Evolutionary conservation across 2,113 vertebrate species (phyloP).

Genomic region (Eudyptes chrysolophus): DNA sequence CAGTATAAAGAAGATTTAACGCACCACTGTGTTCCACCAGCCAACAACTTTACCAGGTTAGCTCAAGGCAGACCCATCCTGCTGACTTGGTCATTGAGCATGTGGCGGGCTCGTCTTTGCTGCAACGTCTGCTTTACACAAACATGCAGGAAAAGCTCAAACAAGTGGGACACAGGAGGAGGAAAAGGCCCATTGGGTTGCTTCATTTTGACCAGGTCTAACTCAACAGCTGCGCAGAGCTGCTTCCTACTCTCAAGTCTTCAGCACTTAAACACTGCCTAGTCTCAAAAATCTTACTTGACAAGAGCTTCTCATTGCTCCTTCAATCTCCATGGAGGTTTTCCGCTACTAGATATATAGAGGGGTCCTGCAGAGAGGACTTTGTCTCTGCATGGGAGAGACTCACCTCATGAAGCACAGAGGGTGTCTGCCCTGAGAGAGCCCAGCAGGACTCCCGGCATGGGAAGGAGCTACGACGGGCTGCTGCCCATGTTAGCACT

Average conservation of each 20-base stretch:
- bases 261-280: background rate
- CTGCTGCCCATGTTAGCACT: background rate
- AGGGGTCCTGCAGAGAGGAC: background rate
- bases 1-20: background rate
- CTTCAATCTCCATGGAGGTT: background rate
- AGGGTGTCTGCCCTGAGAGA: background rate
- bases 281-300: background rate
- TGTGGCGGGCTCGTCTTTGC: background rate
- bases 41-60: background rate
- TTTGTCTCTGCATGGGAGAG: background rate
- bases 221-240: background rate
- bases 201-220: background rate
- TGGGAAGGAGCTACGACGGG: background rate
- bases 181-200: background rate
- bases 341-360: background rate
- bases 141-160: background rate
- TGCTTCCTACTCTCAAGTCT: background rate
- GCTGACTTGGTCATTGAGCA: background rate
- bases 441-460: background rate
- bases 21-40: background rate
- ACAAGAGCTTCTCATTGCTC: background rate
- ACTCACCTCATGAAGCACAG: background rate
- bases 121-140: background rate
- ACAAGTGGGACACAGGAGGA: background rate
- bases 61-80: background rate